These are phyloP conservation scores for Drosophila rubida DNA, from an alignment of 2,888 invertebrate genomes.

Conservation along the genomic window DNA sequence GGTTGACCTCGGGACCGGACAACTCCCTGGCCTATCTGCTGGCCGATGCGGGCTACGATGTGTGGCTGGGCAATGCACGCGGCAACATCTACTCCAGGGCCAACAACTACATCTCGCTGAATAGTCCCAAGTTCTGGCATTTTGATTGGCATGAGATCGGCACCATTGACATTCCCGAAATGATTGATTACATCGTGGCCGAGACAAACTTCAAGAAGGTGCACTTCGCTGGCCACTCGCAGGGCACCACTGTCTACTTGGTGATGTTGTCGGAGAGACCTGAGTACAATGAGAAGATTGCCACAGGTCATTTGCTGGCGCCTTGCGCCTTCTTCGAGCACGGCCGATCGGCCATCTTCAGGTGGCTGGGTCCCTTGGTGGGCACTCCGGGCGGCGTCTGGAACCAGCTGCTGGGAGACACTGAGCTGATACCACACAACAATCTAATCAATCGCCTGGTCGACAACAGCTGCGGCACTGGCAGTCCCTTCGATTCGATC, in stretches of 20 bases:
- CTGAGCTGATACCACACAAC: slow-evolving; percentile 75
- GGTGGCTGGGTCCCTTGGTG: slow-evolving; percentile 83
- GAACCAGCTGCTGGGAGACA: slow-evolving; percentile 63
- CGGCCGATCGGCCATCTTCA: slow-evolving; percentile 85
- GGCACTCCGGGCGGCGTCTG: slow-evolving; percentile 73
- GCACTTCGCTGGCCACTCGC: slow-evolving; percentile 83
- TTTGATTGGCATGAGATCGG: slow-evolving; percentile 96
- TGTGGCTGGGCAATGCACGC: slow-evolving; percentile 83
- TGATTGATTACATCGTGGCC: slow-evolving; percentile 78
- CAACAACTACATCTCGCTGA: slow-evolving; percentile 78
- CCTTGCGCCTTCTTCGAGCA: slow-evolving; percentile 86
- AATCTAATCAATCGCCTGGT: slow-evolving; percentile 62
- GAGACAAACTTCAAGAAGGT: slow-evolving; percentile 57
- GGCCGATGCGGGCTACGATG: slow-evolving; percentile 83
- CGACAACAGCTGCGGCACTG: slow-evolving; percentile 68
- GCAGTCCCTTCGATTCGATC: slow-evolving; percentile 38
- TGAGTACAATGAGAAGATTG: slow-evolving; percentile 79
- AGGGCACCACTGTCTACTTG: slow-evolving; percentile 80
- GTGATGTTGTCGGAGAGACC: slow-evolving; percentile 72
- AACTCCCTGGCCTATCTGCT: slow-evolving; percentile 80
- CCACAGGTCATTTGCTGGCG: slow-evolving; percentile 80
- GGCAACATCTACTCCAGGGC: slow-evolving; percentile 82
- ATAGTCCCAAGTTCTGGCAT: slow-evolving; percentile 78
- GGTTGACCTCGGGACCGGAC: slow-evolving; percentile 74
- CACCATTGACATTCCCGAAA: slow-evolving; percentile 85